Conservation (phyloP, 2,113 vertebrate species). For the Eolophus roseicapilla region DNA sequence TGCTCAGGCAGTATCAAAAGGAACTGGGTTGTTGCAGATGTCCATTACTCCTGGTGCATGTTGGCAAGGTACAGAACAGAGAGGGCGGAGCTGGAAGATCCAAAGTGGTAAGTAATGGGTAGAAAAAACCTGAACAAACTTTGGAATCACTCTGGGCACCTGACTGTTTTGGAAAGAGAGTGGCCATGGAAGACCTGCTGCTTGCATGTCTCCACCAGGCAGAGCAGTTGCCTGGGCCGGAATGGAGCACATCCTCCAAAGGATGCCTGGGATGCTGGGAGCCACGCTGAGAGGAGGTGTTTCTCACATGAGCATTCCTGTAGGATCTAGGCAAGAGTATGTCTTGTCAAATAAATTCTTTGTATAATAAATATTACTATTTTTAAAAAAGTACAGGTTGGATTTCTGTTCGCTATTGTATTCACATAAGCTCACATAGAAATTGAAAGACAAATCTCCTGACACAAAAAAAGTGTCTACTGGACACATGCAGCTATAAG, state of each 20-base stretch:
- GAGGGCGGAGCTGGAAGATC: neutral
- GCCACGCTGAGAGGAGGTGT: neutral
- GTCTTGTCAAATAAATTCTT: neutral
- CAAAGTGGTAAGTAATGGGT: neutral
- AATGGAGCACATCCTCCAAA: neutral
- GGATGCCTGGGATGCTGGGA: neutral
- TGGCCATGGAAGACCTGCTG: neutral
- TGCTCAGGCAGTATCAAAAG: neutral
- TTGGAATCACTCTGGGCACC: neutral
- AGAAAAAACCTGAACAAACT: neutral
- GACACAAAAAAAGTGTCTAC: neutral
- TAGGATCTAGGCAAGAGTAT: neutral
- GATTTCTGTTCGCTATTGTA: neutral
- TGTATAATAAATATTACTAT: neutral
- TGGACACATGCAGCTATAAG: neutral
- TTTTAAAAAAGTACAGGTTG: fast-evolving
- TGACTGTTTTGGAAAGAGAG: neutral
- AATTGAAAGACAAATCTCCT: neutral
- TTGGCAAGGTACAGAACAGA: neutral
- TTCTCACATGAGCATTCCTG: neutral
- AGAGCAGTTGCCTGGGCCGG: neutral
- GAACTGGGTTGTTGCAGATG: neutral
- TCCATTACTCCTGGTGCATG: neutral
- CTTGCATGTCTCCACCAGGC: neutral
- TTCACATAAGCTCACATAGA: neutral